phyloP scores from a whole-genome alignment of 2,797 vertebrate species.

The Artibeus lituratus region DNA sequence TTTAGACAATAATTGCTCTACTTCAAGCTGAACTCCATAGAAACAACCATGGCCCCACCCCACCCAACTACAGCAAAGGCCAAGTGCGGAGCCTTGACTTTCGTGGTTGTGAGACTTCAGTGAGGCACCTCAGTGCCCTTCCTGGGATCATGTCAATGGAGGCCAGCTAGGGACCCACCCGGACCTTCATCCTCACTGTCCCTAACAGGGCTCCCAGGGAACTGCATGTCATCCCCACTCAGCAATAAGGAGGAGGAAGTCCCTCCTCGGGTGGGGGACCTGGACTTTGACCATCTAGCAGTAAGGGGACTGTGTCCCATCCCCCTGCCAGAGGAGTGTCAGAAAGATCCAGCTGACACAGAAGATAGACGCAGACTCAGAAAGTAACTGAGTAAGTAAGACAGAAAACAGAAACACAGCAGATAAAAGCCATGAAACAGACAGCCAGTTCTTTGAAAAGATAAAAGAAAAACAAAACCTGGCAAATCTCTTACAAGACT shows the following conservation, averaged over 20 bases:
- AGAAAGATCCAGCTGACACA: background rate
- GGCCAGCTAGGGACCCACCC: background rate
- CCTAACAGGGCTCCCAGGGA: background rate
- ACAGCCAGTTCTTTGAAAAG: background rate
- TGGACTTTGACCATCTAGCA: background rate
- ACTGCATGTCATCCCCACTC: background rate
- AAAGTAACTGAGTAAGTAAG: background rate
- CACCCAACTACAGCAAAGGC: background rate
- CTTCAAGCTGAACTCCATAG: background rate
- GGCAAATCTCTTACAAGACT: background rate
- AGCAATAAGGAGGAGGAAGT: background rate
- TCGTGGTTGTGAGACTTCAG: background rate
- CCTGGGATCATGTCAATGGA: background rate
- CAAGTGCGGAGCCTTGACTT: background rate
- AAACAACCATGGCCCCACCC: background rate
- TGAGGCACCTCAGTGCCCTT: rapidly evolving
- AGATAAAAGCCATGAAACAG: background rate
- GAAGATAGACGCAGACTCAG: background rate
- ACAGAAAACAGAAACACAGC: background rate
- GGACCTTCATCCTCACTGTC: too few relatives aligned
- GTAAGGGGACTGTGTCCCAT: background rate
- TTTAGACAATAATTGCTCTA: background rate
- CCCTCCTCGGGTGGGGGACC: background rate
- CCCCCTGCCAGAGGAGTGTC: background rate
- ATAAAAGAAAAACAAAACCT: background rate